Conservation (phyloP, 2,888 invertebrate species). For the Sericinus montela region DNA sequence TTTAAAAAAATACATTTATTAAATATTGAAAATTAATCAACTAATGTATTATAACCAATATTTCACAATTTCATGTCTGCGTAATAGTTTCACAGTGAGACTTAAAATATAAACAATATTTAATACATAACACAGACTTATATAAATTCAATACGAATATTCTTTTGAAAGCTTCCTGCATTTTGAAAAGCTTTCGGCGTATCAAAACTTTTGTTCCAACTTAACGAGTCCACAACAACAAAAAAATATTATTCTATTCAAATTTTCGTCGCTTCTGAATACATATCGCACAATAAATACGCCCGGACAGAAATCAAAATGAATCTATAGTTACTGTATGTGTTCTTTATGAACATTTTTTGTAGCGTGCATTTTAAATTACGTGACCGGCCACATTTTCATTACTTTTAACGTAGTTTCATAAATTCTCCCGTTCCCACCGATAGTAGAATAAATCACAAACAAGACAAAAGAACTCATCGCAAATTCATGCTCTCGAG, state of each 20-base stretch:
- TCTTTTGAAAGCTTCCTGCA: neutral
- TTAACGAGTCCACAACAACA: neutral
- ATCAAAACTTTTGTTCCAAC: constrained; percentile 4
- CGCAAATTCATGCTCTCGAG: constrained; percentile 5
- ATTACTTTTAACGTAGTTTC: neutral
- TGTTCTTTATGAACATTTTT: neutral
- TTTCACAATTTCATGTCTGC: no score
- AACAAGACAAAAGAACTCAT: constrained; percentile 13
- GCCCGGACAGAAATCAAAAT: neutral
- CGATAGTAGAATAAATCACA: neutral
- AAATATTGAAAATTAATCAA: no score
- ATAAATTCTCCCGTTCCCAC: neutral
- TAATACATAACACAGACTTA: no score
- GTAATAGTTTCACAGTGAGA: no score
- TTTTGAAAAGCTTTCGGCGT: neutral
- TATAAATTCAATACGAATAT: neutral
- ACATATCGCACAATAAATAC: neutral
- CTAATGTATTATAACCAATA: no score
- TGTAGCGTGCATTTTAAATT: neutral
- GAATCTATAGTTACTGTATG: neutral
- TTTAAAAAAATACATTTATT: no score
- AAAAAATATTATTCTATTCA: neutral
- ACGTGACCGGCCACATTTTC: neutral
- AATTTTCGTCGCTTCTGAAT: neutral
- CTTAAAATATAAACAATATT: no score